These are phyloP conservation scores for Drosophila simulans DNA, from an alignment of 1,140 invertebrate species.

Conservation along the genomic window DNA sequence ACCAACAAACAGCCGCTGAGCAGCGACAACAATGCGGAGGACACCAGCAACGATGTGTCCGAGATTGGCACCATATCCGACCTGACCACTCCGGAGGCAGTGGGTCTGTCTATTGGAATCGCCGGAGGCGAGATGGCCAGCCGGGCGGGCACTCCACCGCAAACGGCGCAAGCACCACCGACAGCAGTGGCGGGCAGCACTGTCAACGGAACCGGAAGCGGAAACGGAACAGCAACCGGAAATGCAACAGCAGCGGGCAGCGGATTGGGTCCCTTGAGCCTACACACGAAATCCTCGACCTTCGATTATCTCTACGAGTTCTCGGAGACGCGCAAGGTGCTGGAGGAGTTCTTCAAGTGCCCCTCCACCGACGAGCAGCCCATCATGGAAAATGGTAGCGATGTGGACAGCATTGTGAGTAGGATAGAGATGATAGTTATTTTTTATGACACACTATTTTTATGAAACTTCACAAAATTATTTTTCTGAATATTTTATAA, in stretches of 20 bases:
- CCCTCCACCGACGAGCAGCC: conserved; percentile 87
- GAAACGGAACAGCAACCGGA: neutral
- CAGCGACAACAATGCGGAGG: conserved; percentile 81
- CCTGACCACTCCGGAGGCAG: conserved; percentile 74
- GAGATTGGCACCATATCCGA: conserved; percentile 84
- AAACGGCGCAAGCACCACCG: conserved; percentile 25
- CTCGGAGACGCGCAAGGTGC: conserved; percentile 94
- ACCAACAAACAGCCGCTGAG: conserved; percentile 46
- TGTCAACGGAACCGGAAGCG: neutral
- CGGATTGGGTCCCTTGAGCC: conserved; percentile 56
- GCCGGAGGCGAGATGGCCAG: conserved; percentile 39
- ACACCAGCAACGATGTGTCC: conserved; percentile 84
- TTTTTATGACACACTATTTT: too few relatives aligned
- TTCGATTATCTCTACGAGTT: conserved; percentile 96
- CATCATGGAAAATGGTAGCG: conserved; percentile 81
- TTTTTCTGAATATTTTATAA: too few relatives aligned
- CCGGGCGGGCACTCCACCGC: conserved; percentile 20
- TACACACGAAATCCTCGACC: conserved; percentile 87
- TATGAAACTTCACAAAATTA: too few relatives aligned
- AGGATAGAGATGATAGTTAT: neutral
- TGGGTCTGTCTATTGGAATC: conserved; percentile 27
- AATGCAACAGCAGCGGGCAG: conserved; percentile 10
- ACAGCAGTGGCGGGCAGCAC: conserved; percentile 17
- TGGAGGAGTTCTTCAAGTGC: conserved; percentile 97
- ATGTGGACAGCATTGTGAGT: conserved; percentile 84